Evolutionary conservation across 1,140 invertebrate species (phyloP).

Genomic region (Formica exsecta): DNA sequence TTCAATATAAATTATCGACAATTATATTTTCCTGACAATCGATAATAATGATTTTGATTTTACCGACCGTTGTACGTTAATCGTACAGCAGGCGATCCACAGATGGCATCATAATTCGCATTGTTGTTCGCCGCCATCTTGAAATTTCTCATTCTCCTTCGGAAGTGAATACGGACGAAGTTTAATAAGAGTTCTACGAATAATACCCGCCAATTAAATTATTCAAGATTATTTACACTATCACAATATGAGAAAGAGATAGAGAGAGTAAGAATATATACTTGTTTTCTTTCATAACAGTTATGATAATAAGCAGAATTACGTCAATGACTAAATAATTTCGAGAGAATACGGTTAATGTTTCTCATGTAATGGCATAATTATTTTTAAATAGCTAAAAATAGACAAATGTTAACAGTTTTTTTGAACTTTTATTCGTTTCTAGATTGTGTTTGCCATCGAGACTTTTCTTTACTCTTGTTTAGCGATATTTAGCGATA

Average conservation of each 20-base stretch:
- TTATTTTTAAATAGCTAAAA: background rate
- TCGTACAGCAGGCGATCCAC: background rate
- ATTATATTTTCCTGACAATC: too few relatives aligned
- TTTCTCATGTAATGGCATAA: too few relatives aligned
- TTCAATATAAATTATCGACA: too few relatives aligned
- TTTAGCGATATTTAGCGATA: background rate
- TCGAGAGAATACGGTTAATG: too few relatives aligned
- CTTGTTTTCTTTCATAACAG: too few relatives aligned
- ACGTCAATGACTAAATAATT: too few relatives aligned
- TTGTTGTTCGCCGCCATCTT: background rate
- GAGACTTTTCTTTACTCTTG: background rate
- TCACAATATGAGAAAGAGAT: too few relatives aligned
- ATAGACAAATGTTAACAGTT: background rate
- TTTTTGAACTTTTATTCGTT: background rate
- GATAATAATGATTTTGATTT: background rate
- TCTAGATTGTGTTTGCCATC: background rate
- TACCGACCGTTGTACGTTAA: background rate
- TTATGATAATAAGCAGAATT: too few relatives aligned
- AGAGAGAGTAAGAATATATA: too few relatives aligned
- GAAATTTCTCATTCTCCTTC: background rate
- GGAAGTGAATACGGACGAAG: background rate
- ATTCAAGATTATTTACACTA: background rate
- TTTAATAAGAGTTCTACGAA: background rate
- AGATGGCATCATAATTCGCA: conserved; percentile 14
- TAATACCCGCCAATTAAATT: background rate